A percentile compares a stretch with the other conserved stretches of the same genome.
Evolutionary conservation across 2,888 invertebrate species (phyloP).

Genomic region (Blastobasis lacticolella): DNA sequence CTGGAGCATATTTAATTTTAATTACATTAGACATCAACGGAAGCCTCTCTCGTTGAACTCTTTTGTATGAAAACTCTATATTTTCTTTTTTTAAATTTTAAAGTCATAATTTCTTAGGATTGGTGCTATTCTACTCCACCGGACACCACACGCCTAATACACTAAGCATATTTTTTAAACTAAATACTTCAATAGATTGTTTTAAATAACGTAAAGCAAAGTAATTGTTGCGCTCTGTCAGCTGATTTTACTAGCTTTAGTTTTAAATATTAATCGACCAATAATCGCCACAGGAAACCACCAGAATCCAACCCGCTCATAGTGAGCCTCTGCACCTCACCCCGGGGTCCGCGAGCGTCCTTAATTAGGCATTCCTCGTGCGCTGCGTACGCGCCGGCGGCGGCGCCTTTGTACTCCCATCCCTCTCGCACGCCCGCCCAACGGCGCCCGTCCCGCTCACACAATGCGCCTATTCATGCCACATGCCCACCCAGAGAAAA

Average conservation of each 20-base stretch:
- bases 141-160: too few species aligned
- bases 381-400: conserved; percentile 64
- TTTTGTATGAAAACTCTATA: too few species aligned
- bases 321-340: conserved; percentile 23
- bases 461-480: conserved; percentile 67
- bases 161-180: neutral
- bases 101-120: too few species aligned
- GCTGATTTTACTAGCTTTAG: neutral
- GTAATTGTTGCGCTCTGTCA: neutral
- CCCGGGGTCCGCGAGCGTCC: conserved; percentile 64
- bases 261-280: neutral
- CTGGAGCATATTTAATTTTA: too few species aligned
- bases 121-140: too few species aligned
- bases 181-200: neutral
- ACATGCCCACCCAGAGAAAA: conserved; percentile 24
- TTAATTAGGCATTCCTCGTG: conserved; percentile 70
- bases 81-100: too few species aligned
- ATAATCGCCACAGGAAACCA: neutral
- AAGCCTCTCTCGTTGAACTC: too few species aligned
- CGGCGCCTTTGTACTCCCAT: conserved; percentile 55
- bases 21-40: too few species aligned
- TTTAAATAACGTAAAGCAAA: neutral
- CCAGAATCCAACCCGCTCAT: conserved; percentile 5
- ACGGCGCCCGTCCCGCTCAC: conserved; percentile 51
- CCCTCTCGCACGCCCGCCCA: conserved; percentile 13